phyloP scores from a whole-genome alignment of 2,888 invertebrate species.

The Formica aserva region DNA sequence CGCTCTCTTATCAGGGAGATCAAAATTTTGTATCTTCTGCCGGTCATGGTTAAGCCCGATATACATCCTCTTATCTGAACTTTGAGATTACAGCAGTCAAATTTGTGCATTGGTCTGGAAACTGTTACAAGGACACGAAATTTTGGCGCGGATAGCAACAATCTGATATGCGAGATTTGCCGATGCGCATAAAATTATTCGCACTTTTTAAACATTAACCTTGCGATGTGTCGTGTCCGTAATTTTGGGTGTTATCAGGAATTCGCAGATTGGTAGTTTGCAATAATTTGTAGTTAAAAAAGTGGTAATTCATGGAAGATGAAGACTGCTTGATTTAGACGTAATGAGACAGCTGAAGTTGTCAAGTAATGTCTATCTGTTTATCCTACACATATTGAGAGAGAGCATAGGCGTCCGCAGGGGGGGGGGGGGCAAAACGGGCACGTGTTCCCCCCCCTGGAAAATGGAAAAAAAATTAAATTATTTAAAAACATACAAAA shows the following conservation, averaged over 20 bases:
- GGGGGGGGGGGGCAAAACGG: too few species aligned
- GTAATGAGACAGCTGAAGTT: not conserved
- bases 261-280: not conserved
- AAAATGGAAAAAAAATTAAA: too few species aligned
- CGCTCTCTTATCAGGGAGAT: not conserved
- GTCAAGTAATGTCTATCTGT: slow-evolving; percentile 16
- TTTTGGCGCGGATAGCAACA: slow-evolving; percentile 12
- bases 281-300: not conserved
- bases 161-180: slow-evolving; percentile 15
- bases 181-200: slow-evolving; percentile 19
- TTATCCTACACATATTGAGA: not conserved
- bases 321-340: not conserved
- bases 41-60: slow-evolving; percentile 23
- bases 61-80: slow-evolving; percentile 8
- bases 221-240: not conserved
- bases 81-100: slow-evolving; percentile 18
- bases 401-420: too few species aligned
- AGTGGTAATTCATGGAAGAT: not conserved
- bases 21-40: slow-evolving; percentile 1
- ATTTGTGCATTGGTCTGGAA: not conserved
- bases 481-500: too few species aligned
- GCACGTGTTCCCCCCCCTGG: too few species aligned
- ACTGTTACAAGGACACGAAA: slow-evolving; percentile 25
- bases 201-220: slow-evolving; percentile 1
- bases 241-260: not conserved